phyloP scores from a whole-genome alignment of 2,797 vertebrate species.

The Hippocampus kuda region DNA sequence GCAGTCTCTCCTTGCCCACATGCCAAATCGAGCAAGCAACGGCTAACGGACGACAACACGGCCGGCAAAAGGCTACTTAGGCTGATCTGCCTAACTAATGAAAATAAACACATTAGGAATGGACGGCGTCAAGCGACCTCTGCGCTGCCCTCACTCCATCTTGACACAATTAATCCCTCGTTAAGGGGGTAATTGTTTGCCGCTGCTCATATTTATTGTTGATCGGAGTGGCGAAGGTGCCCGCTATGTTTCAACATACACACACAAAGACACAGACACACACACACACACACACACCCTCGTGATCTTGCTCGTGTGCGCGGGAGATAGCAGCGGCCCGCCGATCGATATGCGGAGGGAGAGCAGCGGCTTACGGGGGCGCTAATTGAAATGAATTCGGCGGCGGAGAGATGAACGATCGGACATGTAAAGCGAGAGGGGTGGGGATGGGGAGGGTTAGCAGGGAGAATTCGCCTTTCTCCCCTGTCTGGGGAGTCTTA shows the following conservation, averaged over 20 bases:
- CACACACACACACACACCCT: not conserved
- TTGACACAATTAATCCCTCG: slow-evolving; percentile 74
- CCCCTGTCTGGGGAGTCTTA: slow-evolving; percentile 54
- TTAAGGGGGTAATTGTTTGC: slow-evolving; percentile 72
- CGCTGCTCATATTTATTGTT: slow-evolving; percentile 68
- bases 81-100: slow-evolving; percentile 79
- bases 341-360: slow-evolving; percentile 63
- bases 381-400: slow-evolving; percentile 73
- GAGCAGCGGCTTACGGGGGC: slow-evolving; percentile 31
- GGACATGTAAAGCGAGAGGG: slow-evolving; percentile 50
- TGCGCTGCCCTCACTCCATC: slow-evolving; percentile 67
- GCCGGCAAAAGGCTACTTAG: slow-evolving; percentile 63
- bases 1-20: too few species aligned
- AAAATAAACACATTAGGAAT: slow-evolving; percentile 83
- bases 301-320: slow-evolving; percentile 12
- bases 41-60: not conserved
- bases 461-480: slow-evolving; percentile 45
- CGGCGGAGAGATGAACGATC: slow-evolving; percentile 55
- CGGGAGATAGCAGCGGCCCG: slow-evolving; percentile 52
- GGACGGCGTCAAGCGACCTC: slow-evolving; percentile 54
- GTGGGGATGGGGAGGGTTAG: slow-evolving; percentile 7
- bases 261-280: not conserved
- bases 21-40: too few species aligned
- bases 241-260: slow-evolving; percentile 30
- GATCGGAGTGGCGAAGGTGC: slow-evolving; percentile 59